phyloP scores from a whole-genome alignment of 2,113 vertebrate genomes.

The Ophthalmolycus amberensis region DNA sequence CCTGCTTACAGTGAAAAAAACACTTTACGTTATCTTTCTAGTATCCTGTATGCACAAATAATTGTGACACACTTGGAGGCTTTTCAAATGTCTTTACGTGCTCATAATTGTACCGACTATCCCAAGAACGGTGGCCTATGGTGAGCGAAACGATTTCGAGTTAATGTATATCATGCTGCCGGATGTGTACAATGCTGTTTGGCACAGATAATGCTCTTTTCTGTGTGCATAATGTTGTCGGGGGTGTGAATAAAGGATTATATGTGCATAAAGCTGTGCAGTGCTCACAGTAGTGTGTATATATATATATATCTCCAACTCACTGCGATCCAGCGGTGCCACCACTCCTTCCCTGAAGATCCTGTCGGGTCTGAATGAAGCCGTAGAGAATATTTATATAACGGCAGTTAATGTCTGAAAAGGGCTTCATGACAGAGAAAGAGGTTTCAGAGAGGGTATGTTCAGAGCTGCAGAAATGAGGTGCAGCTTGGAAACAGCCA shows the following conservation, averaged over 20 bases:
- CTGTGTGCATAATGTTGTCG: neutral
- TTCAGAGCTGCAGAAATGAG: constrained; percentile 24
- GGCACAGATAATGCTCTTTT: neutral
- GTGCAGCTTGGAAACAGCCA: constrained; percentile 1
- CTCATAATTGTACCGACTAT: neutral
- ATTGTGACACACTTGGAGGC: neutral
- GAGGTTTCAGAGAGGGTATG: neutral
- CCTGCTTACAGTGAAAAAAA: neutral
- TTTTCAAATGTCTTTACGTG: neutral
- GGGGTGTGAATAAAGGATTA: neutral
- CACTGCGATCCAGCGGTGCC: neutral
- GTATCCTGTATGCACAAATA: neutral
- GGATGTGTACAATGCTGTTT: constrained; percentile 4
- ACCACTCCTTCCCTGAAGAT: neutral
- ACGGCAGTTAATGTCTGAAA: neutral
- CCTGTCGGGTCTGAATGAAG: neutral
- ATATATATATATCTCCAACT: neutral
- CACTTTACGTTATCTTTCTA: neutral
- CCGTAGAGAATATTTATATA: neutral
- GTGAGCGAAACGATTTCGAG: neutral
- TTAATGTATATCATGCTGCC: neutral
- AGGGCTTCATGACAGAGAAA: neutral
- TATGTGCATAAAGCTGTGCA: constrained; percentile 1
- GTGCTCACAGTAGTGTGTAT: neutral
- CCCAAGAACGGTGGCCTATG: neutral